Evolutionary conservation across 2,888 invertebrate species (phyloP), one percentile per base, ranked within the genome.

Genomic region (Cephus pygmeus): DNA sequence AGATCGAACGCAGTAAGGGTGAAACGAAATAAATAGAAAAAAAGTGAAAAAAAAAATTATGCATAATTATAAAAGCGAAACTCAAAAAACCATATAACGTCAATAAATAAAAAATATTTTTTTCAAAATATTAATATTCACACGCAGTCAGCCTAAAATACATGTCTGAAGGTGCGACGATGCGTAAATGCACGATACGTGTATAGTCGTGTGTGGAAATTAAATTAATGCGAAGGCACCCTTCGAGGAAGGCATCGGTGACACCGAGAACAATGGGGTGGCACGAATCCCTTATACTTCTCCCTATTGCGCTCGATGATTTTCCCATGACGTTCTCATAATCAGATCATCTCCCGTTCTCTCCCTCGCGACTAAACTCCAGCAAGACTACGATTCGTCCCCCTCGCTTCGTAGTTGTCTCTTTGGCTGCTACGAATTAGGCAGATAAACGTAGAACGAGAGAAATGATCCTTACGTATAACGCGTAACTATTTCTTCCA

Each of bases 321-420:
- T 91, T 91, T 91, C 91, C 91, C 91, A 91, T 91, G 91, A 90
- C 89, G 89, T 85, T 86, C 85, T 87, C 86, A 87, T 90, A 90
- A 91, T 91, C 90, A 85, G 87, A 89, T 88, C 87, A 86, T 84
- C 87, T 82, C 85, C 80, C 82, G 78, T 77, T 80, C 75, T 79
- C 81, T 40, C 31, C 77, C 31, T 40, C 31, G 56, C 56, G 56
- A 56, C 23, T 56, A 23, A 56, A 23, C 56, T 23, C 56, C 56
- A 23, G 23, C 56, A 56, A 56, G 12, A 56, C 56, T 56, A 23
- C 23, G 56, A 56, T 23, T 23, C 23, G 6, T 23, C 23, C 23
- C 56, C 23, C 56, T 56, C 23, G 56, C 56, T 2, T 56, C 35
- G 35, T 40, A 40, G 40, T 23, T 56, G 56, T 56, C 56, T 56